These are phyloP conservation scores for Vespertilio murinus DNA, from an alignment of 2,797 vertebrate species.

Conservation along the genomic window DNA sequence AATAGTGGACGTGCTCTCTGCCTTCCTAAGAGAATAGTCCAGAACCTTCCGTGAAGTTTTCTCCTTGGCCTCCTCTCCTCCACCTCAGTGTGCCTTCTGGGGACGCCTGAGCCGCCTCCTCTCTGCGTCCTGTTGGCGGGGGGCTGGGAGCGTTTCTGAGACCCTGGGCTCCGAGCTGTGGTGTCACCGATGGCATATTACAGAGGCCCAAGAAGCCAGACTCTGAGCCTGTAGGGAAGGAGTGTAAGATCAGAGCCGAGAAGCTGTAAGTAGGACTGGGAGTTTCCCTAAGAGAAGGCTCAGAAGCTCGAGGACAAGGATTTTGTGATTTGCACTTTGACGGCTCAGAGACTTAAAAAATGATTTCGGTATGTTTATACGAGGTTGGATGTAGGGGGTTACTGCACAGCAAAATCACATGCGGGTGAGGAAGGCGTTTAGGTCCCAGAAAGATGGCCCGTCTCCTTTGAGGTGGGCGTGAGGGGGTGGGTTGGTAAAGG, in stretches of 20 bases:
- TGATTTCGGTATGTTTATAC: conserved; percentile 5
- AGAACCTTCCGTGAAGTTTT: background rate
- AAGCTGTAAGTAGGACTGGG: background rate
- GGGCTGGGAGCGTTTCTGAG: no score
- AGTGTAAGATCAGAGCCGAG: background rate
- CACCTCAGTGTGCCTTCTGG: background rate
- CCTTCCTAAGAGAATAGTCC: background rate
- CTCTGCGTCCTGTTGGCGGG: background rate
- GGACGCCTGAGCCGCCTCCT: background rate
- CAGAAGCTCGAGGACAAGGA: conserved; percentile 22
- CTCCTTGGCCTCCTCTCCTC: background rate
- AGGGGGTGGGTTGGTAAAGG: background rate
- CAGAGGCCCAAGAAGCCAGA: background rate
- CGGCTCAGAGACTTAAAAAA: background rate
- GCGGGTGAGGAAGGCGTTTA: background rate
- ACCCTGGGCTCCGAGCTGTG: no score
- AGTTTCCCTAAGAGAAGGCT: background rate
- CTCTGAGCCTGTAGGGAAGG: background rate
- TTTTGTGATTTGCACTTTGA: conserved; percentile 10
- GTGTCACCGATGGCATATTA: no score
- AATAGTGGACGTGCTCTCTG: background rate
- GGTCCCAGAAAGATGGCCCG: background rate
- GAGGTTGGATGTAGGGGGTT: background rate
- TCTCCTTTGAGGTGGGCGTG: background rate
- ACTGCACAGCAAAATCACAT: background rate